Evolutionary conservation across 2,113 vertebrate species (phyloP).

Genomic region (Panthera tigris): DNA sequence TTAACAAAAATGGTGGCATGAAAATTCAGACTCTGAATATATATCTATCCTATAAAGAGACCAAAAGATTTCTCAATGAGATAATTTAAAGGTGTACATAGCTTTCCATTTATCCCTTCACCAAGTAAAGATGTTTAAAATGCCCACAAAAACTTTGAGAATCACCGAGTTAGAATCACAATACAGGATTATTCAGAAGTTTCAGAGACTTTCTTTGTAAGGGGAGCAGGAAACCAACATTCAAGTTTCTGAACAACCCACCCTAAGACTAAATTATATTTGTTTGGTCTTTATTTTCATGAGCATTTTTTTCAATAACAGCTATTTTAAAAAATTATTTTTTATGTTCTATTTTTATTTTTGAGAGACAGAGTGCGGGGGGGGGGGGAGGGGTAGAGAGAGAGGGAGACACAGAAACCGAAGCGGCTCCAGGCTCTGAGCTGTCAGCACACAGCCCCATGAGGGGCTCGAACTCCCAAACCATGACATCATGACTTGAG

Average conservation of each 20-base stretch:
- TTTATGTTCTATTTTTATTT: no score
- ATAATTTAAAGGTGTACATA: background rate
- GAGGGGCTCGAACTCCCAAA: no score
- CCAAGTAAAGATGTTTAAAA: background rate
- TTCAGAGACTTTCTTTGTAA: background rate
- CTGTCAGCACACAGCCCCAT: no score
- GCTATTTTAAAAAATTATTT: background rate
- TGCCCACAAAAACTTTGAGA: background rate
- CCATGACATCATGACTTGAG: no score
- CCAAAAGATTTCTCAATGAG: background rate
- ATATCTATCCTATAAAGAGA: background rate
- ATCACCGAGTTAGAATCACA: background rate
- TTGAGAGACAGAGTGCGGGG: no score
- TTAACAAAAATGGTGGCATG: background rate
- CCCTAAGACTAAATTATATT: accelerated
- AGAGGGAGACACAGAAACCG: no score
- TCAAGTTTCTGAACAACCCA: background rate
- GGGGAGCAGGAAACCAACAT: background rate
- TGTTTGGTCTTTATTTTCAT: background rate
- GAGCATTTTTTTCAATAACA: conserved; percentile 39
- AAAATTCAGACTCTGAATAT: background rate
- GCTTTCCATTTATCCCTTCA: background rate
- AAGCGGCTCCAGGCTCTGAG: no score
- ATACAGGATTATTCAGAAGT: background rate
- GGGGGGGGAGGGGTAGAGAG: no score